Base-by-base conservation (phyloP, 2,113 vertebrate genomes). In the Callospermophilus lateralis region DNA sequence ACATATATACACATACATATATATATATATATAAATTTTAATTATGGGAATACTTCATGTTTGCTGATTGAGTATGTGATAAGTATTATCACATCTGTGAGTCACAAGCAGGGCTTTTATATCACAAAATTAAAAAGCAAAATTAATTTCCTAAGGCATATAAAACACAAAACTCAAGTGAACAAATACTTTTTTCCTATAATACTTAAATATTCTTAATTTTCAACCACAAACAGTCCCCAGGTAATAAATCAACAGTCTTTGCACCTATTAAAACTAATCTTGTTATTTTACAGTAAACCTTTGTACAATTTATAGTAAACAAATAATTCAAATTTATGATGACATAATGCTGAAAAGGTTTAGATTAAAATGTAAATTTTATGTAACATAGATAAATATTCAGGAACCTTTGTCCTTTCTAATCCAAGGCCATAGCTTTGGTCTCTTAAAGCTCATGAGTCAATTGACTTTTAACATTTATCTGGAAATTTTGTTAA, bases 281-380 rank as follows among this genome's bases (percentile, higher is more conserved):
- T 58, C 8, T 55, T 84, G 11, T 24, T 37, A 9, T 68, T 72
- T 39, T 85, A 80, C 13, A 65, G 39, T 28, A 93, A 78, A 37
- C 0, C 11, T 30, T 51, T 78, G 73, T 74, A 11, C 34, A 3
- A 22, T 76, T 88, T 76, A n/a, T 74, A 73, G 28, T 45, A 90
- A 96, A 80, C 4, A 37, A 55, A 80, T 51, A 70, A 90, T 73
- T 93, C n/a, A 93, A 90, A 70, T 74, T 86, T 74, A 58, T 68
- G 19, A 86, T 86, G 13, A 74, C 45, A 28, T 68, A 74, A 79
- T 94, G 4, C 32, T 95, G 24, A 65, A 51, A 68, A 96, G 3
- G 5, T 72, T 10, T 16, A 78, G 39, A 81, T 61, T 81, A 84
- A 73, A 83, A 84, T 42, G 13, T 1, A 90, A 70, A 76, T 53